Evolutionary conservation across 2,888 invertebrate species (phyloP).

Genomic region (Thera obeliscata): DNA sequence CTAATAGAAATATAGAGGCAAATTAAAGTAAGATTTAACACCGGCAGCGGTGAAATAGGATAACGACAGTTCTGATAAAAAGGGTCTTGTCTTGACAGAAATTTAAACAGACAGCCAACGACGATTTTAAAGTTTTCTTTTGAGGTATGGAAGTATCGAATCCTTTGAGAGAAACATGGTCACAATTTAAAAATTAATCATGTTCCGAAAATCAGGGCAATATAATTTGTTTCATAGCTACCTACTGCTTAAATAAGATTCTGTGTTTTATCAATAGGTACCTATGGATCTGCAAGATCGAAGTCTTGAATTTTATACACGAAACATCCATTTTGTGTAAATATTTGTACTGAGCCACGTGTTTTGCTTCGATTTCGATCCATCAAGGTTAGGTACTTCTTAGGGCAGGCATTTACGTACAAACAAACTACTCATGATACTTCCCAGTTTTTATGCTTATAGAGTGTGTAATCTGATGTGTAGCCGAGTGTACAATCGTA

Average conservation of each 20-base stretch:
- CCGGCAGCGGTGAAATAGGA: no score
- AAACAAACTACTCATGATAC: neutral
- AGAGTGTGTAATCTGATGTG: no score
- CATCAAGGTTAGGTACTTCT: constrained; percentile 12
- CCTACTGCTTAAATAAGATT: neutral
- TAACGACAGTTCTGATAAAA: no score
- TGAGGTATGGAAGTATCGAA: no score
- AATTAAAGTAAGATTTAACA: neutral
- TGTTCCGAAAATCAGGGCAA: no score
- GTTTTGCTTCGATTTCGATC: constrained; percentile 17
- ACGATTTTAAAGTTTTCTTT: no score
- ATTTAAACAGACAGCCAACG: neutral
- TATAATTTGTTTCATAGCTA: no score
- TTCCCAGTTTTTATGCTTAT: no score
- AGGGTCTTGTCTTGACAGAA: neutral
- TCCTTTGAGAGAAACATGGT: no score
- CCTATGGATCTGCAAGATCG: neutral
- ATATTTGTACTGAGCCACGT: constrained; percentile 30
- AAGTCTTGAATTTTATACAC: constrained; percentile 1
- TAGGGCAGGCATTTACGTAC: neutral
- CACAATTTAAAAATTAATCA: no score
- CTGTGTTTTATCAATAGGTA: constrained; percentile 7
- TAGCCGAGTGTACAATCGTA: no score
- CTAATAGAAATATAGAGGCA: neutral
- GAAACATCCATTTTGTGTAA: constrained; percentile 24